Evolutionary conservation across 2,888 invertebrate species (phyloP).

Genomic region (Rhaphigaster nebulosa): DNA sequence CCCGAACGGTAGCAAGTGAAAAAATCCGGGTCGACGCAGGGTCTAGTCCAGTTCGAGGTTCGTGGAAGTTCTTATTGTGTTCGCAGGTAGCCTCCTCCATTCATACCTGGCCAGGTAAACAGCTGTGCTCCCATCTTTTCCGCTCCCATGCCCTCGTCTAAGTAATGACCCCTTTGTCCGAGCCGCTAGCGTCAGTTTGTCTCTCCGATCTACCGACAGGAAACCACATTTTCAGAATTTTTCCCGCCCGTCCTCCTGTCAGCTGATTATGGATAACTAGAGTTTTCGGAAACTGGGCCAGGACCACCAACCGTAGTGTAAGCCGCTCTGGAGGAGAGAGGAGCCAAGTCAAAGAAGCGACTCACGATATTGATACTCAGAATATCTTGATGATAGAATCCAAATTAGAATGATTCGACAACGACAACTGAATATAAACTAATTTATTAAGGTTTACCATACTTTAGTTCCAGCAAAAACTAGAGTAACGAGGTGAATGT

Average conservation of each 20-base stretch:
- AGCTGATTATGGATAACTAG: conserved; percentile 32
- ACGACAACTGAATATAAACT: no score
- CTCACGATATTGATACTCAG: no score
- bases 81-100: conserved; percentile 25
- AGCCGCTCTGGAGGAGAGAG: neutral
- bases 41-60: conserved; percentile 33
- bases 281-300: conserved; percentile 24
- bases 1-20: conserved; percentile 39
- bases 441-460: no score
- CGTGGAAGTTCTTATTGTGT: conserved; percentile 32
- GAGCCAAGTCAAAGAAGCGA: neutral
- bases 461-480: no score
- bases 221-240: conserved; percentile 30
- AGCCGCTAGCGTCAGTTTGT: conserved; percentile 65
- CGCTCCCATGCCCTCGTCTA: conserved; percentile 49
- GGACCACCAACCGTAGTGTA: neutral
- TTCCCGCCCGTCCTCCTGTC: conserved; percentile 25
- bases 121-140: conserved; percentile 58
- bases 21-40: conserved; percentile 17
- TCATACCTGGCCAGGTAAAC: conserved; percentile 49
- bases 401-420: no score
- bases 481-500: no score
- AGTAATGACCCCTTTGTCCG: conserved; percentile 58
- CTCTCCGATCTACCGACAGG: conserved; percentile 51
- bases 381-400: no score